These are phyloP conservation scores for Ursus arctos DNA, from an alignment of 2,113 vertebrate species.

Conservation along the genomic window DNA sequence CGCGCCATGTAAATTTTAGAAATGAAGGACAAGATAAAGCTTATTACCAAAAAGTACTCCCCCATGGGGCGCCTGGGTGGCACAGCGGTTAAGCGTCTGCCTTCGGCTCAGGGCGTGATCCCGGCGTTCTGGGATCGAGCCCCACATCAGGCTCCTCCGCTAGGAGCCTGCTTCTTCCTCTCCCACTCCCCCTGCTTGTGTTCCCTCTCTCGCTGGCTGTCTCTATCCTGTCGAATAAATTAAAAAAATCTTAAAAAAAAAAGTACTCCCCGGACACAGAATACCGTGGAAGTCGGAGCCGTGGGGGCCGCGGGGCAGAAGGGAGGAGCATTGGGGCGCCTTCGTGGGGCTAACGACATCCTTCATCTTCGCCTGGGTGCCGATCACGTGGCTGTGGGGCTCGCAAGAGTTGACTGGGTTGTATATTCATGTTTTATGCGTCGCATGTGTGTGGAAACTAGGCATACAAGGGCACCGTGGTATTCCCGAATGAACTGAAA, in stretches of 20 bases:
- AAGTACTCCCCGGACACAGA: neutral
- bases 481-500: neutral
- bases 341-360: neutral
- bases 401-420: neutral
- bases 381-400: rapidly evolving
- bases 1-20: rapidly evolving
- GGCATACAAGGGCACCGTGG: neutral
- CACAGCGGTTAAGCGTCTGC: too few relatives aligned
- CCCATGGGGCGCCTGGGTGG: too few relatives aligned
- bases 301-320: rapidly evolving
- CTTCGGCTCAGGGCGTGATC: too few relatives aligned
- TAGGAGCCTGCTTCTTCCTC: too few relatives aligned
- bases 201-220: too few relatives aligned
- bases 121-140: too few relatives aligned
- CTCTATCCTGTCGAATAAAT: too few relatives aligned
- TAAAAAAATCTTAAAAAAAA: too few relatives aligned
- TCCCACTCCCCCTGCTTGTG: too few relatives aligned
- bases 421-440: neutral
- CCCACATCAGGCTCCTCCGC: too few relatives aligned
- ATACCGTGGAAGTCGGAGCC: rapidly evolving
- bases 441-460: neutral
- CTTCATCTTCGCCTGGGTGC: neutral
- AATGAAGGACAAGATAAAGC: neutral
- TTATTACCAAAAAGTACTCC: neutral
- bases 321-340: neutral